Percentiles rank a stretch among this genome's conserved stretches.
These are phyloP conservation scores for Cephus sareptanus DNA, from an alignment of 2,888 invertebrate genomes.

Conservation along the genomic window DNA sequence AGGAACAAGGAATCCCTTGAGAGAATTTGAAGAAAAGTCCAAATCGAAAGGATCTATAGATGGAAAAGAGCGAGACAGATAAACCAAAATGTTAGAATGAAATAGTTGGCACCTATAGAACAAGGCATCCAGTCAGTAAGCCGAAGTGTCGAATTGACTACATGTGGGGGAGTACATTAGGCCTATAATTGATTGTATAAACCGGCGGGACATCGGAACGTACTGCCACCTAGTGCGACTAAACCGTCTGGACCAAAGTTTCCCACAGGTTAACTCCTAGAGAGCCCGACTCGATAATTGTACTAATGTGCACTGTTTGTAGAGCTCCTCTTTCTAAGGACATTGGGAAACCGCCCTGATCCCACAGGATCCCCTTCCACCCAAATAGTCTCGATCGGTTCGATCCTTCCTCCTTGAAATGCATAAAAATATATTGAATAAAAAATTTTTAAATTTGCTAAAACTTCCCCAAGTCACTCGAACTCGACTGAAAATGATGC, in stretches of 20 bases:
- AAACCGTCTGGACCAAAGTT: constrained; percentile 20
- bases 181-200: constrained; percentile 42
- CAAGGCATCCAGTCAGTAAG: constrained; percentile 17
- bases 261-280: constrained; percentile 37
- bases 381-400: too few relatives aligned
- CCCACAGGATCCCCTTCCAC: constrained; percentile 6
- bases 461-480: too few relatives aligned
- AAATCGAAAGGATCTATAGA: too few relatives aligned
- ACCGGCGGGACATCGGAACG: constrained; percentile 25
- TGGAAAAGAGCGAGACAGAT: too few relatives aligned
- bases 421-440: too few relatives aligned
- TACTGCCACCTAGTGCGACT: constrained; percentile 4
- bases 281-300: constrained; percentile 41
- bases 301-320: constrained; percentile 45
- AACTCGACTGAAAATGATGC: too few relatives aligned
- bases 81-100: too few relatives aligned
- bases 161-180: constrained; percentile 18
- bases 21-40: too few relatives aligned
- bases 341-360: constrained; percentile 26
- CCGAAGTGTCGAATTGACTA: constrained; percentile 3
- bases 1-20: too few relatives aligned
- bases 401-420: too few relatives aligned
- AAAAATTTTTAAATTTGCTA: too few relatives aligned
- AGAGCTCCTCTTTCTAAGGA: constrained; percentile 30
- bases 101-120: constrained; percentile 5